phyloP scores from a whole-genome alignment of 2,888 invertebrate genomes.

The Nebria brevicollis region DNA sequence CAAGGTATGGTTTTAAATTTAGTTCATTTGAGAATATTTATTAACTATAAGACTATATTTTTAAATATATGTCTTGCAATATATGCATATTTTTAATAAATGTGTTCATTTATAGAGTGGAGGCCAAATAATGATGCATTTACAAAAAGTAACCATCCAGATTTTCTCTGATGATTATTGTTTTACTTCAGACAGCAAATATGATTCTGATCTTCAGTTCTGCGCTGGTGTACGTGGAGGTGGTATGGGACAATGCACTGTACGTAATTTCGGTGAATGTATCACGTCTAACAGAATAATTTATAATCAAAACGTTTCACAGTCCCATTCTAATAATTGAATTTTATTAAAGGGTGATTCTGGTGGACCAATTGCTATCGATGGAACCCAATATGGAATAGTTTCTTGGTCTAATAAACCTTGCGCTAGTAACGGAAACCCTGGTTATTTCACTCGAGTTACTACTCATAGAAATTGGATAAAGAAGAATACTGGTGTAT shows the following conservation, averaged over 20 bases:
- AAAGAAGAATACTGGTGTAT: constrained; percentile 43
- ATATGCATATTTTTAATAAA: constrained; percentile 5
- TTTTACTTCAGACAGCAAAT: constrained; percentile 54
- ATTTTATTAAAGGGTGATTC: constrained; percentile 55
- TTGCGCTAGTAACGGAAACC: constrained; percentile 61
- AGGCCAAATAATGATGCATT: constrained; percentile 56
- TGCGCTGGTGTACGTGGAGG: constrained; percentile 63
- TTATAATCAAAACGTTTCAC: neutral
- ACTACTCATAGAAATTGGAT: constrained; percentile 57
- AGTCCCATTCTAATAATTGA: neutral
- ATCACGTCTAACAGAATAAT: neutral
- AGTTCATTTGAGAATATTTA: neutral
- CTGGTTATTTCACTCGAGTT: constrained; percentile 63
- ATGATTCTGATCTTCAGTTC: constrained; percentile 58
- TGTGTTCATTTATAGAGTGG: constrained; percentile 55
- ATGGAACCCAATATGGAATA: constrained; percentile 61
- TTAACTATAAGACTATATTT: neutral
- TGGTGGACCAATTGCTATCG: constrained; percentile 62
- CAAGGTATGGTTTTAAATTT: neutral
- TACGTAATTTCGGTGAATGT: constrained; percentile 48
- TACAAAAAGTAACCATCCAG: constrained; percentile 61
- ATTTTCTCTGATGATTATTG: constrained; percentile 61
- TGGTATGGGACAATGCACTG: constrained; percentile 64
- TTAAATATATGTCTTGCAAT: neutral
- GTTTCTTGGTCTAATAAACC: constrained; percentile 65